These are phyloP conservation scores for Pentalonia nigronervosa DNA, from an alignment of 1,140 invertebrate species.

Conservation along the genomic window DNA sequence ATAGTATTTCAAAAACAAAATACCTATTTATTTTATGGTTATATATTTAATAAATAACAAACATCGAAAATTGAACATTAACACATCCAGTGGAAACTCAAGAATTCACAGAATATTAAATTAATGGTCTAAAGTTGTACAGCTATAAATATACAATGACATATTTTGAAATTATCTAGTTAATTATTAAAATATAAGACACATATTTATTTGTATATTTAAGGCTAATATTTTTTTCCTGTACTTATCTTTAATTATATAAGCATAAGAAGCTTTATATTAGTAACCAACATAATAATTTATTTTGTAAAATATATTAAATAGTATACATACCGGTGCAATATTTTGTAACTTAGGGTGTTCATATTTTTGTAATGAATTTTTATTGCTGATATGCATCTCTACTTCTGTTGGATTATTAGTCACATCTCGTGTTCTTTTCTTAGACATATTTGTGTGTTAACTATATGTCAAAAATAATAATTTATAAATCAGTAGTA, in stretches of 20 bases:
- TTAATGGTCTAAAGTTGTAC: background rate
- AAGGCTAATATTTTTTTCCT: background rate
- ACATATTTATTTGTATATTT: background rate
- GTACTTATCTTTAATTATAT: background rate
- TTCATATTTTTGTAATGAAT: conserved; percentile 21
- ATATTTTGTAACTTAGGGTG: background rate
- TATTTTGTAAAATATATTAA: background rate
- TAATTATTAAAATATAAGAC: background rate
- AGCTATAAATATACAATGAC: background rate
- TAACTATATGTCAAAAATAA: background rate
- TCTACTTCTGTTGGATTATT: conserved; percentile 22
- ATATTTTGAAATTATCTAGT: background rate
- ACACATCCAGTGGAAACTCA: background rate
- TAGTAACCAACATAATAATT: background rate
- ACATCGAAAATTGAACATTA: background rate
- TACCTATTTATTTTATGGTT: background rate
- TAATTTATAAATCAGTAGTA: background rate
- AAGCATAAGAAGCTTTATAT: background rate
- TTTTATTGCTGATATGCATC: background rate
- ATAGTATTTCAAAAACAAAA: background rate
- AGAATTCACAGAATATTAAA: background rate
- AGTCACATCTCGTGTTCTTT: background rate
- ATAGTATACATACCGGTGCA: conserved; percentile 39
- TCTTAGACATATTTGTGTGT: conserved; percentile 44
- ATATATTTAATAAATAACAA: background rate